Percentiles rank a stretch among this genome's conserved stretches.
Conservation (phyloP, 2,797 vertebrate species). For the Mallotus villosus region DNA sequence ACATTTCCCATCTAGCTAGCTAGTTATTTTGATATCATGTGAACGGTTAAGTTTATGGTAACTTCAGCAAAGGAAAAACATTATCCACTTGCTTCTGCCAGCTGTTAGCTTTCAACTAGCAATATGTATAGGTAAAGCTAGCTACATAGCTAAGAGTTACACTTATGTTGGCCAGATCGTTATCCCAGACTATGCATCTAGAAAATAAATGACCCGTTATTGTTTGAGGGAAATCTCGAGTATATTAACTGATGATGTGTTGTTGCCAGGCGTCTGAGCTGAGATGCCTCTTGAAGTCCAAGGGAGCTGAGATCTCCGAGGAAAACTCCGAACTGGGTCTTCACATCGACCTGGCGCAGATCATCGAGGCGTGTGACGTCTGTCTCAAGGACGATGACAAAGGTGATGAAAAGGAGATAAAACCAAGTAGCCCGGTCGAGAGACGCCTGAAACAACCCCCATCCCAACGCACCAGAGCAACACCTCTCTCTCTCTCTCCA, state of each 20-base stretch:
- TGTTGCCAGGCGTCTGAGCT: conserved; percentile 86
- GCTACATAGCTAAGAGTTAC: background rate
- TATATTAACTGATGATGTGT: background rate
- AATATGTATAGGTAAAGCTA: background rate
- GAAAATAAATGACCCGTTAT: background rate
- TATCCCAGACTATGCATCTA: background rate
- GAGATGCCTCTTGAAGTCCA: conserved; percentile 90
- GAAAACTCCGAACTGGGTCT: conserved; percentile 95
- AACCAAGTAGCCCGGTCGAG: background rate
- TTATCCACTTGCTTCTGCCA: background rate
- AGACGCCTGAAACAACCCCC: background rate
- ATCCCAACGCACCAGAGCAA: no score
- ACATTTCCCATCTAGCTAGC: background rate
- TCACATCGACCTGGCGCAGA: conserved; percentile 92
- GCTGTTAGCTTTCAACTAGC: background rate
- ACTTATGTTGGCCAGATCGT: background rate
- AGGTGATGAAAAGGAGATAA: conserved; percentile 71
- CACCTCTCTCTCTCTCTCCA: background rate
- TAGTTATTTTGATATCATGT: background rate
- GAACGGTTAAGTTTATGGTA: background rate
- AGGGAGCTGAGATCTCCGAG: conserved; percentile 97
- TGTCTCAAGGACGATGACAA: conserved; percentile 97
- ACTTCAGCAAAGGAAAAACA: no score
- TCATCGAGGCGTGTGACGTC: conserved; percentile 93
- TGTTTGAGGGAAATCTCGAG: no score